A percentile compares a stretch with the other conserved stretches of the same genome.
Evolutionary conservation across 2,888 invertebrate species (phyloP).

Genomic region (Neocrepidodera transversa): DNA sequence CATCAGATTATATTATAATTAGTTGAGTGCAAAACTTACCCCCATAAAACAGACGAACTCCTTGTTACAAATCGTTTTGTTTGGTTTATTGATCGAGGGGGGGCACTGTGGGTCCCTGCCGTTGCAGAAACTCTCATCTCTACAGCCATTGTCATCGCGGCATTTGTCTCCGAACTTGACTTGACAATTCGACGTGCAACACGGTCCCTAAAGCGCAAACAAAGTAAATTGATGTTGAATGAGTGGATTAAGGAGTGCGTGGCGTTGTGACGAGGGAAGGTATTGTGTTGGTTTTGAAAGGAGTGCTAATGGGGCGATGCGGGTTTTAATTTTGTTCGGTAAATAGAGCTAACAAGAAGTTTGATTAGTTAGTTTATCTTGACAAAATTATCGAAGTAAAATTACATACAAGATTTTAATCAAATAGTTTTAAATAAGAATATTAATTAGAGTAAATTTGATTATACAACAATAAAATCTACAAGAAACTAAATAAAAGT

Average conservation of each 20-base stretch:
- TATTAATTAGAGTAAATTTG: too few species aligned
- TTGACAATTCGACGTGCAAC: slow-evolving; percentile 88
- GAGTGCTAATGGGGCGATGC: too few species aligned
- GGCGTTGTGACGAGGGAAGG: not conserved
- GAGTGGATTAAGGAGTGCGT: slow-evolving; percentile 12
- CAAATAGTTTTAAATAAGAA: too few species aligned
- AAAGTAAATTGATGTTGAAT: slow-evolving; percentile 26
- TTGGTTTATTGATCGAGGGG: slow-evolving; percentile 87
- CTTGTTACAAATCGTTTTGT: slow-evolving; percentile 95
- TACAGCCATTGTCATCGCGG: slow-evolving; percentile 91
- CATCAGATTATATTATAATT: too few species aligned
- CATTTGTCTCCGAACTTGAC: slow-evolving; percentile 88
- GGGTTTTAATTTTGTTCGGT: too few species aligned
- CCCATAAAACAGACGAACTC: slow-evolving; percentile 98
- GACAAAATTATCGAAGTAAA: too few species aligned
- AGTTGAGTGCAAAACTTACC: too few species aligned
- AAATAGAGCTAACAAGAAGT: too few species aligned
- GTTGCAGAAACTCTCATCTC: slow-evolving; percentile 91
- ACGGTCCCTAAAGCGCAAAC: slow-evolving; percentile 78
- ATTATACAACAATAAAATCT: too few species aligned
- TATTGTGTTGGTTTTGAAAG: slow-evolving; percentile 5
- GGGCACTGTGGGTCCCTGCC: slow-evolving; percentile 91
- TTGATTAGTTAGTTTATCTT: too few species aligned
- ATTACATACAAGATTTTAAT: too few species aligned
- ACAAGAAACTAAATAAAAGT: too few species aligned